Conservation (phyloP, 2,888 invertebrate species). For the Napeogenes inachia region DNA sequence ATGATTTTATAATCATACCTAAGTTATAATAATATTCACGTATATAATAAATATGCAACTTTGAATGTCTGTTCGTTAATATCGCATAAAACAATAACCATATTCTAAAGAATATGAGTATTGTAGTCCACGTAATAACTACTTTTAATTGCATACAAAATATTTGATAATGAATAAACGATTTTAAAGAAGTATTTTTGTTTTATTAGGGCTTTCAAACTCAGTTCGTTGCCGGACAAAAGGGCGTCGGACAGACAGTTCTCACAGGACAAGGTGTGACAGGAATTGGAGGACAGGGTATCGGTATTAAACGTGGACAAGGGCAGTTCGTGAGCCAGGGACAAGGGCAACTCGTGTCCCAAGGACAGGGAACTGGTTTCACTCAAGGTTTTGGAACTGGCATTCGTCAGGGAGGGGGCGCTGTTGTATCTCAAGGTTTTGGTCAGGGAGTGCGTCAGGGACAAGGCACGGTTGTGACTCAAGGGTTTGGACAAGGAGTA, state of each 20-base stretch:
- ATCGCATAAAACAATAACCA: too few species aligned
- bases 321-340: conserved; percentile 27
- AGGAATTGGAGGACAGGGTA: conserved; percentile 6
- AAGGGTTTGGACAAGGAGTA: conserved; percentile 40
- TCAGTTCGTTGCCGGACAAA: conserved; percentile 7
- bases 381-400: conserved; percentile 24
- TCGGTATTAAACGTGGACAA: conserved; percentile 24
- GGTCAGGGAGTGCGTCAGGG: conserved; percentile 12
- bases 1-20: too few species aligned
- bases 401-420: conserved; percentile 20
- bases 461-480: conserved; percentile 14
- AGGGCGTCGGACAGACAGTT: conserved; percentile 25
- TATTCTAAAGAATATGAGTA: too few species aligned
- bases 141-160: too few species aligned
- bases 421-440: conserved; percentile 15
- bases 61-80: too few species aligned
- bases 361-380: conserved; percentile 27
- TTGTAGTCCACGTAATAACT: too few species aligned
- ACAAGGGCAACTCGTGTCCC: conserved; percentile 22
- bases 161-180: background rate
- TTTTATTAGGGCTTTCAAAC: background rate
- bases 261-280: conserved; percentile 1
- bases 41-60: too few species aligned
- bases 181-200: background rate
- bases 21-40: too few species aligned